Evolutionary conservation across 2,888 invertebrate genomes (phyloP).

Genomic region (Melinopterus prodromus): DNA sequence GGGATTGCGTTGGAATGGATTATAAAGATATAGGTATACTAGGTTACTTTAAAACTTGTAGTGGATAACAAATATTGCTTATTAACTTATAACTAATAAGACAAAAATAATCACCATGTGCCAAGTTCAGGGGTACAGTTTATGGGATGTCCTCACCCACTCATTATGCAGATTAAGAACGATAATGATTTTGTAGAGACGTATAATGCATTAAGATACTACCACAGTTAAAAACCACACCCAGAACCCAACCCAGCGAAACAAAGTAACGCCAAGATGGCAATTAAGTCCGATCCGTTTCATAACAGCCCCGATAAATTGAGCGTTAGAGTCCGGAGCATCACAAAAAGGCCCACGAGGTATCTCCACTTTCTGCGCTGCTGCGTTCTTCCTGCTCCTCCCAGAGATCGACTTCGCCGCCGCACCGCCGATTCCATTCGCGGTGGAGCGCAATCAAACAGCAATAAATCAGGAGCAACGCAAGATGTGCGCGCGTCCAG

Average conservation of each 20-base stretch:
- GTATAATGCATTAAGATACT: too few relatives aligned
- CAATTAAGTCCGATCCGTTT: not conserved
- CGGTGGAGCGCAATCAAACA: conserved; percentile 27
- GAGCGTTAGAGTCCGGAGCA: conserved; percentile 5
- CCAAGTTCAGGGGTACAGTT: too few relatives aligned
- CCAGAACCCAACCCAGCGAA: not conserved
- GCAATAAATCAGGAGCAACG: conserved; percentile 25
- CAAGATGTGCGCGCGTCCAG: conserved; percentile 17
- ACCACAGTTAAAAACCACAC: too few relatives aligned
- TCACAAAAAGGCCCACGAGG: not conserved
- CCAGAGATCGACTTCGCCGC: not conserved
- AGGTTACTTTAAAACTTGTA: too few relatives aligned
- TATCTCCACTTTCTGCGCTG: conserved; percentile 21
- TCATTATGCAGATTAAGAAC: too few relatives aligned
- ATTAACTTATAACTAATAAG: too few relatives aligned
- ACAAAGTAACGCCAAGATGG: not conserved
- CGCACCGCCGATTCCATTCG: not conserved
- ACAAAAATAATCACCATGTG: too few relatives aligned
- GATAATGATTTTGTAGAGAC: too few relatives aligned
- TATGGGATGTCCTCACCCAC: too few relatives aligned
- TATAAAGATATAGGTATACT: too few relatives aligned
- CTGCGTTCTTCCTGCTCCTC: conserved; percentile 19
- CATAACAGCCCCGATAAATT: conserved; percentile 26
- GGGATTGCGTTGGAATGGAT: too few relatives aligned
- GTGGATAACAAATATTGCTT: too few relatives aligned